Percentiles rank a stretch among this genome's conserved stretches.
Evolutionary conservation across 2,797 vertebrate species (phyloP).

Genomic region (Malurus splendens): DNA sequence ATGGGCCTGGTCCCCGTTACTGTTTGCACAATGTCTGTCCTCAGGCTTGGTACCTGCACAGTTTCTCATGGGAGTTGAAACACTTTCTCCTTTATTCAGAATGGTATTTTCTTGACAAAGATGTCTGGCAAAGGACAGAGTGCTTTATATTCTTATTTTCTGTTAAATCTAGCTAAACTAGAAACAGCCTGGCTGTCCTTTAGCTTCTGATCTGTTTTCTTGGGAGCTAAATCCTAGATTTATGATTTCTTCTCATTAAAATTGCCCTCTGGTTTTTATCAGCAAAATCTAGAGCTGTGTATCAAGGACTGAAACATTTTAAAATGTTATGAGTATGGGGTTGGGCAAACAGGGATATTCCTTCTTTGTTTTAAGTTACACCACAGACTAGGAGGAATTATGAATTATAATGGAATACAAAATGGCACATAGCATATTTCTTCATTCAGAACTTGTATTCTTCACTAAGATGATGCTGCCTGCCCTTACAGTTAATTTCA

Average conservation of each 20-base stretch:
- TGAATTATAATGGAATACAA: not conserved
- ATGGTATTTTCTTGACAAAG: not conserved
- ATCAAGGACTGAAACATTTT: not conserved
- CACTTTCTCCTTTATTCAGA: not conserved
- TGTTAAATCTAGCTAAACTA: not conserved
- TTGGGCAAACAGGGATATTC: not conserved
- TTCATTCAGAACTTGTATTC: not conserved
- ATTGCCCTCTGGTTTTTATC: not conserved
- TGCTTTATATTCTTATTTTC: not conserved
- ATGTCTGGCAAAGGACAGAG: not conserved
- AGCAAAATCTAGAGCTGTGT: not conserved
- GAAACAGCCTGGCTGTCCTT: not conserved
- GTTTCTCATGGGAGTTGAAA: not conserved
- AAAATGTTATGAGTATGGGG: not conserved
- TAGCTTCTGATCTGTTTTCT: not conserved
- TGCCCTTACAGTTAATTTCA: not conserved
- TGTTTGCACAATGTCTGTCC: not conserved
- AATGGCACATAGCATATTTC: not conserved
- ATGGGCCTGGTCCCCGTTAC: not conserved
- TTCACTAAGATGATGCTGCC: not conserved
- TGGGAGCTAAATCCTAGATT: not conserved
- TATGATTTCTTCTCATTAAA: not conserved
- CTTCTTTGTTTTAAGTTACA: not conserved
- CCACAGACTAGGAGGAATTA: not conserved
- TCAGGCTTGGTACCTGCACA: not conserved